phyloP scores from a whole-genome alignment of 2,888 invertebrate genomes.

The Heteropelma amictum region DNA sequence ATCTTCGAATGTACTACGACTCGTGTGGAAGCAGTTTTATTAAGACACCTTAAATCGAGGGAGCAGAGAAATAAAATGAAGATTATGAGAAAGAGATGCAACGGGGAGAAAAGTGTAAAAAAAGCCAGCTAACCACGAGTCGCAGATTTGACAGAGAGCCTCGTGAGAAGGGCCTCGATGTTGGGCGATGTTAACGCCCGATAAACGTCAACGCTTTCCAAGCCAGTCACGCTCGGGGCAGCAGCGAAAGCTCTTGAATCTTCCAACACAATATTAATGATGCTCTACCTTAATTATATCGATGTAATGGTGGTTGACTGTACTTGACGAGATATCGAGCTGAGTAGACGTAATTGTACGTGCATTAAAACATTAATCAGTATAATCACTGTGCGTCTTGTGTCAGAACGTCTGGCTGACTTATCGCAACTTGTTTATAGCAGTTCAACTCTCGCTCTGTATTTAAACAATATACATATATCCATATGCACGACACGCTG shows the following conservation, averaged over 20 bases:
- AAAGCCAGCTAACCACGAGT: slow-evolving; percentile 20
- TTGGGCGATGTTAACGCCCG: background rate
- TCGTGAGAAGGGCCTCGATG: background rate
- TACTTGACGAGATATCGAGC: background rate
- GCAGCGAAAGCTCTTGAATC: slow-evolving; percentile 14
- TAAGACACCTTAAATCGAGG: too few species aligned
- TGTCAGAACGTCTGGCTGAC: slow-evolving; percentile 15
- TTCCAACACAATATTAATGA: slow-evolving; percentile 26
- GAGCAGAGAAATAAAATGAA: too few species aligned
- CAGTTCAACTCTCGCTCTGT: background rate
- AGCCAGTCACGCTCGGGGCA: background rate
- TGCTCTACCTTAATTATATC: slow-evolving; percentile 18
- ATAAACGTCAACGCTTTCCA: slow-evolving; percentile 3
- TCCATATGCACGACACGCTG: background rate
- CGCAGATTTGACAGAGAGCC: slow-evolving; percentile 1
- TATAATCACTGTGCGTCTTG: slow-evolving; percentile 14
- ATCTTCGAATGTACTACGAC: too few species aligned
- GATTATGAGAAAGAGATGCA: too few species aligned
- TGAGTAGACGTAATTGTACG: background rate
- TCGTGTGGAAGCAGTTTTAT: too few species aligned
- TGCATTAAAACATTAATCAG: background rate
- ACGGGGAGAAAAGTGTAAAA: too few species aligned
- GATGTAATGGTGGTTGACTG: background rate
- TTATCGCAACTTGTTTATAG: slow-evolving; percentile 21
- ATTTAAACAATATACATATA: too few species aligned